Evolutionary conservation across 2,888 invertebrate genomes (phyloP).

Genomic region (Amphipoea oculea): DNA sequence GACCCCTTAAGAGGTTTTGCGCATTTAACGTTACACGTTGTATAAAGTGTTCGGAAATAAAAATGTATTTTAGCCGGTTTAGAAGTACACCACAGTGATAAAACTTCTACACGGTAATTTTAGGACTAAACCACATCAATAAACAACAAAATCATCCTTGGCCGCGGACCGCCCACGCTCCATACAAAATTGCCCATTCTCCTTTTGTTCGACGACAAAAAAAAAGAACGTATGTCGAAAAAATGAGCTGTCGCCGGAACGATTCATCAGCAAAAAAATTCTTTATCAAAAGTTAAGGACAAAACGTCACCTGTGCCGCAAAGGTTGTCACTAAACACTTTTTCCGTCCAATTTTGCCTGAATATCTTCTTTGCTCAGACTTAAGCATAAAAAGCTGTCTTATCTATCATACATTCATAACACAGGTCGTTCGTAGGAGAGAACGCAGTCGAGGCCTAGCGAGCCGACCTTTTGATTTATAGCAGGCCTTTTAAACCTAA

Average conservation of each 20-base stretch:
- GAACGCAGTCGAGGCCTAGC: conserved; percentile 15
- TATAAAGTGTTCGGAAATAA: no score
- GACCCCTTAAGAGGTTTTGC: no score
- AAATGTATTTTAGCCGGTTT: no score
- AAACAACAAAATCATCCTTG: no score
- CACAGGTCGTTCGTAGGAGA: conserved; percentile 2
- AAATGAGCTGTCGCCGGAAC: not conserved
- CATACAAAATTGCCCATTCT: no score
- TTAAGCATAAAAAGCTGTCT: conserved; percentile 18
- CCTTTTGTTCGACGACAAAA: not conserved
- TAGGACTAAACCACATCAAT: no score
- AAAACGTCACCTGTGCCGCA: conserved; percentile 5
- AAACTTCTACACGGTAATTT: no score
- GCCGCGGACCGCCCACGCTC: no score
- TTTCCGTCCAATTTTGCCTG: conserved; percentile 1
- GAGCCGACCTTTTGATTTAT: conserved; percentile 44
- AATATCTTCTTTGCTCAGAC: conserved; percentile 5
- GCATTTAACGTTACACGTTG: no score
- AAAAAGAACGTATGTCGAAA: not conserved
- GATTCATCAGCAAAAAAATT: conserved; percentile 3
- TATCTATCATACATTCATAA: conserved; percentile 26
- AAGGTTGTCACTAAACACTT: conserved; percentile 12
- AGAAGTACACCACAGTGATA: no score
- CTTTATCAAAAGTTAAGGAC: not conserved
- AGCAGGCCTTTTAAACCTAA: conserved; percentile 40